phyloP scores from a whole-genome alignment of 1,140 invertebrate genomes.

The Drosophila busckii region DNA sequence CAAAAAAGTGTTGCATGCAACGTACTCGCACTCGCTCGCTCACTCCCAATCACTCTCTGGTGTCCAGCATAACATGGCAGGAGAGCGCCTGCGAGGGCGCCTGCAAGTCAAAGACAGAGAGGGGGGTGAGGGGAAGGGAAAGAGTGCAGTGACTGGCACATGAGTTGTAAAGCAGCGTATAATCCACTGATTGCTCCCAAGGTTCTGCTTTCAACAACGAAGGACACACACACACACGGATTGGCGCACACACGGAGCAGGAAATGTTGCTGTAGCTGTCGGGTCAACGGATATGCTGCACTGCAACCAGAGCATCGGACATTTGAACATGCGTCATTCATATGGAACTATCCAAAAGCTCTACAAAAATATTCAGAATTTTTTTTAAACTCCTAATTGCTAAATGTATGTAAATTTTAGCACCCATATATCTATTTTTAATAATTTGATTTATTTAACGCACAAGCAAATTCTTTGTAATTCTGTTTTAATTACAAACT shows the following conservation, averaged over 20 bases:
- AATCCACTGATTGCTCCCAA: slow-evolving; percentile 75
- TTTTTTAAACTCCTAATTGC: too few species aligned
- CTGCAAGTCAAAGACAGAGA: background rate
- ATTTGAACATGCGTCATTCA: too few species aligned
- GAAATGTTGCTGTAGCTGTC: slow-evolving; percentile 24
- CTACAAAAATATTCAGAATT: too few species aligned
- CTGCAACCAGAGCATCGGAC: background rate
- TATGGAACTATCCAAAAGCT: too few species aligned
- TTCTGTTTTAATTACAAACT: too few species aligned
- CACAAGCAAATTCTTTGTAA: too few species aligned
- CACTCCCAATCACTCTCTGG: slow-evolving; percentile 4
- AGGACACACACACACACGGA: slow-evolving; percentile 37
- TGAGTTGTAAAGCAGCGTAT: slow-evolving; percentile 54
- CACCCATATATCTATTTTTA: too few species aligned
- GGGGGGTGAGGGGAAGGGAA: background rate
- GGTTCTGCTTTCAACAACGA: slow-evolving; percentile 70
- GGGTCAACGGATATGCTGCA: slow-evolving; percentile 37
- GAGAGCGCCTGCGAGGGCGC: background rate
- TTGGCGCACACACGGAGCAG: background rate
- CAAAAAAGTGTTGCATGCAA: slow-evolving; percentile 46
- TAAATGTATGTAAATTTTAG: too few species aligned
- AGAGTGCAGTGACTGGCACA: slow-evolving; percentile 6
- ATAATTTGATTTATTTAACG: too few species aligned
- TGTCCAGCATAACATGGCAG: too few species aligned
- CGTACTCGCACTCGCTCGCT: slow-evolving; percentile 3